Evolutionary conservation across 2,113 vertebrate species (phyloP), one percentile per base, ranked within the genome.

Genomic region (Cyanoramphus novaezelandiae): DNA sequence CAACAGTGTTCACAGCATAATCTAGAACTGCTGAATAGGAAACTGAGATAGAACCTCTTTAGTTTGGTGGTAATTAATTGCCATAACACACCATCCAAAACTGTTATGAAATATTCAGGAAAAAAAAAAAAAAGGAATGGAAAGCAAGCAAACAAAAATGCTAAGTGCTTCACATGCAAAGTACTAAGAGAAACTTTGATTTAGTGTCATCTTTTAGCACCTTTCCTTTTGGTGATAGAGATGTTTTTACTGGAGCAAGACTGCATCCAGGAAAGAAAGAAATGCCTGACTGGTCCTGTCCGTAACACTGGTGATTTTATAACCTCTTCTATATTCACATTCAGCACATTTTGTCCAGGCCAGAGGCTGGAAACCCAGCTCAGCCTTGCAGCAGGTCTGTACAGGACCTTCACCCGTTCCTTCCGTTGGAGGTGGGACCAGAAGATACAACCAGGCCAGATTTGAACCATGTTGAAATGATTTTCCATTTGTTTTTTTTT

Each of bases 251-350:
- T 41, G 47, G 24, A 15, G 62, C 37, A 31, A 37, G 23, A 24
- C 7, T 11, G 10, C 35, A 43, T 13, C 23, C 35, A 47, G 49
- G 43, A 47, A 19, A 19, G n/a, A 23, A 52, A 28, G 35, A 24
- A 49, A 31, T 20, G 20, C 28, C n/a, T 9, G 1, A 13, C 18
- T 1, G 6, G 16, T 44, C 15, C 13, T 11, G 20, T 33, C 10
- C 4, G 2, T 19, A 33, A 9, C 33, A 4, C 31, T 2, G 1
- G 46, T 5, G 53, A 25, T 44, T 9, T 28, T 15, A 13, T 3
- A 47, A 39, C 41, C 43, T 24, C 18, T 43, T 28, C 28, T 9
- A 2, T 2, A 24, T 7, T 19, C 43, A 8, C 15, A 52, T 12
- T 5, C 43, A 6, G 7, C 4, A 11, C 2, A 4, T 7, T 28